Evolutionary conservation across 2,113 vertebrate genomes (phyloP).

Genomic region (Syngnathoides biaculeatus): DNA sequence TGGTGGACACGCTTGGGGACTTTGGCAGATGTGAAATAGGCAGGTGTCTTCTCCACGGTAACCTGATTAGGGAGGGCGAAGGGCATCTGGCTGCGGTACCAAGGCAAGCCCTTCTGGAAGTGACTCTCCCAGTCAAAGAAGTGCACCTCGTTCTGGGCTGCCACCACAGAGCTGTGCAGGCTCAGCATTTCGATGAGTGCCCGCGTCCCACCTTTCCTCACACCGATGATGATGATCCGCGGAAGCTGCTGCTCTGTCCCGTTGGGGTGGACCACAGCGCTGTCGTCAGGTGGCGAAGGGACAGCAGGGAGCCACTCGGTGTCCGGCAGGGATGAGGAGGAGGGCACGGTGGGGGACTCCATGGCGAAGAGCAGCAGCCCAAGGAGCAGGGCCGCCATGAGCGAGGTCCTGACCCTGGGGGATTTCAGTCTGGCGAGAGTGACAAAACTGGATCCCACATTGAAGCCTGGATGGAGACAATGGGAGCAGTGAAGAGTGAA

Average conservation of each 20-base stretch:
- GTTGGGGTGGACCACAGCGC: constrained; percentile 62
- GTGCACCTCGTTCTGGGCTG: constrained; percentile 93
- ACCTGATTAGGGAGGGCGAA: constrained; percentile 81
- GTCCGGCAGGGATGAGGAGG: constrained; percentile 65
- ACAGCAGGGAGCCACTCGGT: constrained; percentile 40
- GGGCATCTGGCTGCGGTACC: constrained; percentile 96
- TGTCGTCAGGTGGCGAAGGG: constrained; percentile 37
- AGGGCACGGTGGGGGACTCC: constrained; percentile 77
- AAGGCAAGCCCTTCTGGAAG: constrained; percentile 83
- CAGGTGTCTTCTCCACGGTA: constrained; percentile 95
- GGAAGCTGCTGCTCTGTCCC: constrained; percentile 82
- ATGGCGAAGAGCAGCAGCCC: constrained; percentile 80
- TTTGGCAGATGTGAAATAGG: constrained; percentile 90
- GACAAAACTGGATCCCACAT: constrained; percentile 69
- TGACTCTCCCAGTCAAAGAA: constrained; percentile 97
- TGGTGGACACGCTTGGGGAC: constrained; percentile 84
- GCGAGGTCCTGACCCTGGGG: constrained; percentile 74
- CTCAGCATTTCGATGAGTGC: constrained; percentile 96
- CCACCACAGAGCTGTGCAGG: constrained; percentile 83
- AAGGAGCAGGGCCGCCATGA: constrained; percentile 85
- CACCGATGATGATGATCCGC: constrained; percentile 90
- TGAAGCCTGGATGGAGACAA: constrained; percentile 55
- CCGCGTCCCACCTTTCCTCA: constrained; percentile 93
- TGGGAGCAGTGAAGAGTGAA: constrained; percentile 19
- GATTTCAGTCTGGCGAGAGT: constrained; percentile 75